Percentiles rank a stretch among this genome's conserved stretches.
Conservation (phyloP, 2,113 vertebrate species). For the Cercocebus atys region DNA sequence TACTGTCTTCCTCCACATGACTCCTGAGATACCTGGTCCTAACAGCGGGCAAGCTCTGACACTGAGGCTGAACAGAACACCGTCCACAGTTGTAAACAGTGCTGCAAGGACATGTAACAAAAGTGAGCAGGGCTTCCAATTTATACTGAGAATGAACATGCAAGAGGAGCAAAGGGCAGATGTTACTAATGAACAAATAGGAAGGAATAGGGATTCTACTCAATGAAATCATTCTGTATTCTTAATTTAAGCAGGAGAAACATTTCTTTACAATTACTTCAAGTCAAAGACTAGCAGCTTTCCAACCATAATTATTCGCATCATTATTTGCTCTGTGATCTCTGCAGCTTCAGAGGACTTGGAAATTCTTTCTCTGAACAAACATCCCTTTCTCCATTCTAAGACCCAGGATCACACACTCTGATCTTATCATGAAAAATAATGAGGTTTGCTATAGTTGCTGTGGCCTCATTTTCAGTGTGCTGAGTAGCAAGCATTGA, state of each 20-base stretch:
- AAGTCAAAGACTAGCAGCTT: background rate
- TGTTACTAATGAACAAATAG: background rate
- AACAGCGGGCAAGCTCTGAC: too few species aligned
- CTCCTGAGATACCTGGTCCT: background rate
- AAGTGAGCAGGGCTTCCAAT: background rate
- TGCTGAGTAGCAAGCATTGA: background rate
- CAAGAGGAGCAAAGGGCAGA: background rate
- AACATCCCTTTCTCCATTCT: accelerated
- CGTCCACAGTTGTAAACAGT: background rate
- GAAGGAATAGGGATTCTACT: background rate
- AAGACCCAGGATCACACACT: background rate
- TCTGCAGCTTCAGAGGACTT: background rate
- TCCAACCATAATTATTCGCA: background rate
- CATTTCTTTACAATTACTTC: background rate
- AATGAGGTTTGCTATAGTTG: background rate
- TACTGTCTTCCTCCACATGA: background rate
- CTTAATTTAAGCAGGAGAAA: background rate
- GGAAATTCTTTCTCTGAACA: too few species aligned
- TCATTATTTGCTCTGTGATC: background rate
- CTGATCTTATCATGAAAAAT: background rate
- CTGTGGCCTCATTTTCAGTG: background rate
- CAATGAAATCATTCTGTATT: background rate
- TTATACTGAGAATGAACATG: background rate
- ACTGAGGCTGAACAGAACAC: background rate
- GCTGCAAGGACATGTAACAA: background rate